Conservation (phyloP, 2,113 vertebrate species). For the Seriola dumerili region DNA sequence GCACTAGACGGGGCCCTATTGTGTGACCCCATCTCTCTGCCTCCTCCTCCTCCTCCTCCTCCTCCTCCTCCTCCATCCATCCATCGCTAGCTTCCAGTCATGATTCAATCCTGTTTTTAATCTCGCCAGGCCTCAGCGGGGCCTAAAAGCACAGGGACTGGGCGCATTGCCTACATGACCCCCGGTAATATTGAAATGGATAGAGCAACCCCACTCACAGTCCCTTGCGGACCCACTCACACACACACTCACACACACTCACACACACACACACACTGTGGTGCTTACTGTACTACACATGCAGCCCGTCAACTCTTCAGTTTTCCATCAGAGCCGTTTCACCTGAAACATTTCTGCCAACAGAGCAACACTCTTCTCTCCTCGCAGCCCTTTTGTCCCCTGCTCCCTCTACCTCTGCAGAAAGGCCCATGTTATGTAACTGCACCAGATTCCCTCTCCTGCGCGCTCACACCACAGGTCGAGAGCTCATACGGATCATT, state of each 20-base stretch:
- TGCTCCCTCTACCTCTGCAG: constrained; percentile 17
- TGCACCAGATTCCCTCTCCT: constrained; percentile 43
- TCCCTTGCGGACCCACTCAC: constrained; percentile 31
- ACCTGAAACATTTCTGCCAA: constrained; percentile 48
- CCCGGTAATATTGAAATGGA: constrained; percentile 76
- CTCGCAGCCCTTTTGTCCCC: constrained; percentile 37
- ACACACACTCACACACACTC: background rate
- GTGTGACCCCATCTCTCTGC: constrained; percentile 56
- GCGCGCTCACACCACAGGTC: constrained; percentile 30
- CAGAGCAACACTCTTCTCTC: constrained; percentile 15
- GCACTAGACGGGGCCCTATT: constrained; percentile 74
- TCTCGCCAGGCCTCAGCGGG: constrained; percentile 69
- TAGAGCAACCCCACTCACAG: constrained; percentile 40
- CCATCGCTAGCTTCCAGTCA: constrained; percentile 43
- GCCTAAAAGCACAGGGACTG: constrained; percentile 68
- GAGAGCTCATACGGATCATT: constrained; percentile 52
- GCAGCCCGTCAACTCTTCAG: constrained; percentile 13
- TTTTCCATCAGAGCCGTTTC: constrained; percentile 51
- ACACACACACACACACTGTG: constrained; percentile 23
- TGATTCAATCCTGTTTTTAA: constrained; percentile 71
- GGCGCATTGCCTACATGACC: constrained; percentile 78
- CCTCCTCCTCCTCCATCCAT: constrained; percentile 15
- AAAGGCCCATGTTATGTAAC: constrained; percentile 53
- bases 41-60: constrained; percentile 16
- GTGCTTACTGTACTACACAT: constrained; percentile 1